phyloP scores from a whole-genome alignment of 2,888 invertebrate genomes.

The Himalopsyche tibetana region DNA sequence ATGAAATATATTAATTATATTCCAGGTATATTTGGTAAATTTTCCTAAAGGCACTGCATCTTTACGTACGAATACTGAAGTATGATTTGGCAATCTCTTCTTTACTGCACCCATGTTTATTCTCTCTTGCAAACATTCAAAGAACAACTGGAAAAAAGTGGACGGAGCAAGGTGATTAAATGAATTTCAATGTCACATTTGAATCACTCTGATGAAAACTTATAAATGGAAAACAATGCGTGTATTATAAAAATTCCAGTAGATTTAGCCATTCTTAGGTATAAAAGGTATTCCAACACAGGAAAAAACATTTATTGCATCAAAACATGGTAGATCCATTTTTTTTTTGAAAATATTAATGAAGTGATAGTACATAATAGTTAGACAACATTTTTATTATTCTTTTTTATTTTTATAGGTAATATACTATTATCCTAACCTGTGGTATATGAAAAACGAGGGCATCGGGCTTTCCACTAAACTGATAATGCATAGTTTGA shows the following conservation, averaged over 20 bases:
- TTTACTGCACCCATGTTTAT: constrained; percentile 80
- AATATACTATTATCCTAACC: constrained; percentile 69
- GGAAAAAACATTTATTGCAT: no score
- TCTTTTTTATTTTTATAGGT: not conserved
- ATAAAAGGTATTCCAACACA: no score
- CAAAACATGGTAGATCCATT: no score
- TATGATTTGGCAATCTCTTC: constrained; percentile 81
- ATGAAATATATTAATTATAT: constrained; percentile 83
- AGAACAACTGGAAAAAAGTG: constrained; percentile 76
- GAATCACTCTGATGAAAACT: no score
- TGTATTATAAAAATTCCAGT: no score
- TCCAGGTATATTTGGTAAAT: constrained; percentile 84
- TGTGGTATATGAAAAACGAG: constrained; percentile 84
- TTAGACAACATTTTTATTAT: no score
- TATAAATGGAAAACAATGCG: no score
- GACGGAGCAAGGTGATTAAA: not conserved
- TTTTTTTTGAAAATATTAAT: no score
- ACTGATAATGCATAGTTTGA: constrained; percentile 84
- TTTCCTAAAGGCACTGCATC: constrained; percentile 81
- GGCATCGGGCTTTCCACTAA: constrained; percentile 81
- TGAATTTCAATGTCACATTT: no score
- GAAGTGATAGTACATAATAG: no score
- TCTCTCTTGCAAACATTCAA: constrained; percentile 83
- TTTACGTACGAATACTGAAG: constrained; percentile 73
- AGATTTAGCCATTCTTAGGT: no score